These are phyloP conservation scores for Lagocephalus sceleratus DNA, from an alignment of 2,797 vertebrate genomes.

Conservation along the genomic window DNA sequence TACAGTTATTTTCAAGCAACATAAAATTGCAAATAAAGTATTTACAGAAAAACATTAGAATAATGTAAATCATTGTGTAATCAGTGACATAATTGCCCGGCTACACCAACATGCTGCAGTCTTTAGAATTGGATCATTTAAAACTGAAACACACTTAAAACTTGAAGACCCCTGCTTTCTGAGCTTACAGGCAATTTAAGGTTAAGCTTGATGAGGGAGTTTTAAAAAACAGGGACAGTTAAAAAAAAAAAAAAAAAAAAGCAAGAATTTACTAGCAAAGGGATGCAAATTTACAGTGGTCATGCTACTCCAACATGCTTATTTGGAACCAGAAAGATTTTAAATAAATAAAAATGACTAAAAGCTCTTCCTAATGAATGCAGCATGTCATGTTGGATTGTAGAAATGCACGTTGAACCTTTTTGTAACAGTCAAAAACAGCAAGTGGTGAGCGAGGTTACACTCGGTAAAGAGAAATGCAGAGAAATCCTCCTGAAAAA, in stretches of 20 bases:
- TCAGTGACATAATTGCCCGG: slow-evolving; percentile 47
- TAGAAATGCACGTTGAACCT: slow-evolving; percentile 28
- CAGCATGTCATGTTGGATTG: slow-evolving; percentile 39
- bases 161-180: slow-evolving; percentile 14
- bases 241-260: slow-evolving; percentile 5
- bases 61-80: slow-evolving; percentile 64
- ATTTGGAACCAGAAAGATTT: slow-evolving; percentile 32
- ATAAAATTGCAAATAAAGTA: slow-evolving; percentile 72
- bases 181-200: slow-evolving; percentile 13
- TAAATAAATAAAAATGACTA: slow-evolving; percentile 62
- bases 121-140: slow-evolving; percentile 35
- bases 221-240: background rate
- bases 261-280: slow-evolving; percentile 9
- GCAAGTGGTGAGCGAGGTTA: slow-evolving; percentile 58
- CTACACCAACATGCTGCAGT: slow-evolving; percentile 59
- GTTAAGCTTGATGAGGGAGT: slow-evolving; percentile 17
- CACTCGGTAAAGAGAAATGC: slow-evolving; percentile 33
- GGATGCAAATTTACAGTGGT: slow-evolving; percentile 23
- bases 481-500: slow-evolving; percentile 46
- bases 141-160: slow-evolving; percentile 14
- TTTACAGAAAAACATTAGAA: slow-evolving; percentile 74
- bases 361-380: slow-evolving; percentile 41
- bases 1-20: slow-evolving; percentile 78
- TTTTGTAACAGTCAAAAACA: slow-evolving; percentile 32
- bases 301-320: slow-evolving; percentile 26